Percentiles rank a stretch among this genome's conserved stretches.
These are phyloP conservation scores for Morinoia aosen DNA, from an alignment of 2,888 invertebrate species.

Conservation along the genomic window DNA sequence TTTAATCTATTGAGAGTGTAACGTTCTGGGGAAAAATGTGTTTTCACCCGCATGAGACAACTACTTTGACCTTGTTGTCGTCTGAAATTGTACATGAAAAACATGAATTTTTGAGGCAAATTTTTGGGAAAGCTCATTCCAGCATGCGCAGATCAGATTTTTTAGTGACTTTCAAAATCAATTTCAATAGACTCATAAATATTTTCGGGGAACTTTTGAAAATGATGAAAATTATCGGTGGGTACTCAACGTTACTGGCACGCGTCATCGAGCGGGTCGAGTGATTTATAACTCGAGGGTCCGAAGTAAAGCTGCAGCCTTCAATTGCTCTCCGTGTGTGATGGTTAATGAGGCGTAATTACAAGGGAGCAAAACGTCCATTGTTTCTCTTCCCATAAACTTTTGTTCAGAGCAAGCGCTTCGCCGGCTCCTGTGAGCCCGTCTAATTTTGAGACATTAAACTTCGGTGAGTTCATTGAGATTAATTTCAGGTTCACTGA, in stretches of 20 bases:
- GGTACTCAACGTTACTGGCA: background rate
- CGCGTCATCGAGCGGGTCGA: background rate
- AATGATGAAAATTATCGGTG: background rate
- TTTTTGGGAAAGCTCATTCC: background rate
- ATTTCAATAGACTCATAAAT: background rate
- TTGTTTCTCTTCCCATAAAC: constrained; percentile 24
- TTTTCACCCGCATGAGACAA: background rate
- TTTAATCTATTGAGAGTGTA: background rate
- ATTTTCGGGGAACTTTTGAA: background rate
- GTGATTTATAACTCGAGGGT: background rate
- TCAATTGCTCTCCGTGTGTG: background rate
- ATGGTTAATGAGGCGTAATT: constrained; percentile 12
- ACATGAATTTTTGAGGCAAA: background rate
- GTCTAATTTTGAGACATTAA: no score
- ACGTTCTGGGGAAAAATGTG: background rate
- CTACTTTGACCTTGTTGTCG: background rate
- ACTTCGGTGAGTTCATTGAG: no score
- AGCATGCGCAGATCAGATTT: background rate
- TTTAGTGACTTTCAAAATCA: background rate
- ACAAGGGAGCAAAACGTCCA: background rate
- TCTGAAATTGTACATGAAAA: background rate
- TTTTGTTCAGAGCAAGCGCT: background rate
- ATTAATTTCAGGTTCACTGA: background rate
- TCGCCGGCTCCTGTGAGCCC: background rate
- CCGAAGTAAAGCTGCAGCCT: background rate